Base-by-base conservation (phyloP, 2,797 vertebrate species). In the Pseudochirops corinnae region DNA sequence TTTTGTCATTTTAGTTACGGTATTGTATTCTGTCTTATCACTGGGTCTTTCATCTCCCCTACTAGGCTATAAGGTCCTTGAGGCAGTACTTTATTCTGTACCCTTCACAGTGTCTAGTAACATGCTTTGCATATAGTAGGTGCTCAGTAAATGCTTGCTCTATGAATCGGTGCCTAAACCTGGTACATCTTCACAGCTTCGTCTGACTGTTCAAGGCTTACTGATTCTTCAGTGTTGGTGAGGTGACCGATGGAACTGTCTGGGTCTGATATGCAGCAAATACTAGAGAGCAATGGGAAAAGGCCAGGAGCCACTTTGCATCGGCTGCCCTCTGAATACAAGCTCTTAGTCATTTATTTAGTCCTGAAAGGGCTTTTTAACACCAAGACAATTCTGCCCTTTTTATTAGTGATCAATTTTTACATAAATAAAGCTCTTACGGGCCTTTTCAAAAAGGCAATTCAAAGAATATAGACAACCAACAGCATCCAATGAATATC, bases 371-470 rank as follows among this genome's bases (percentile, higher is more conserved):
- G 31, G 55, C 58, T 58, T 60, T 55, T 5, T 55, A 82, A 95
- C 56, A 50, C 46, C 62, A 90, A n/a, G 92, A 57, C 91, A 56
- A 13, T 94, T 91, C 46, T 62, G 90, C 55, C 21, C 58, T 93
- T 94, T 92, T 90, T 31, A 90, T 55, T 55, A 92, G 91, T 39
- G 82, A 74, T 46, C 57, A 0, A 91, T 92, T 92, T 94, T 57
- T 90, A 93, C 92, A 92, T 55, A 87, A 62, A 92, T 87, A n/a
- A 91, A 60, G 26, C 74, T n/a, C 91, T 82, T 95, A 92, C 0
- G 82, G 90, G 21, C 2, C 2, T 82, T 82, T 9, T 14, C n/a
- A 46, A 82, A 46, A 90, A 92, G 28, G 50, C 50, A 90, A 55
- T 28, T 50, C 39, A 57, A 93, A 92, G 60, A 87, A 87, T 62